phyloP scores from a whole-genome alignment of 2,113 vertebrate genomes.

The Pogonocichla stellata region DNA sequence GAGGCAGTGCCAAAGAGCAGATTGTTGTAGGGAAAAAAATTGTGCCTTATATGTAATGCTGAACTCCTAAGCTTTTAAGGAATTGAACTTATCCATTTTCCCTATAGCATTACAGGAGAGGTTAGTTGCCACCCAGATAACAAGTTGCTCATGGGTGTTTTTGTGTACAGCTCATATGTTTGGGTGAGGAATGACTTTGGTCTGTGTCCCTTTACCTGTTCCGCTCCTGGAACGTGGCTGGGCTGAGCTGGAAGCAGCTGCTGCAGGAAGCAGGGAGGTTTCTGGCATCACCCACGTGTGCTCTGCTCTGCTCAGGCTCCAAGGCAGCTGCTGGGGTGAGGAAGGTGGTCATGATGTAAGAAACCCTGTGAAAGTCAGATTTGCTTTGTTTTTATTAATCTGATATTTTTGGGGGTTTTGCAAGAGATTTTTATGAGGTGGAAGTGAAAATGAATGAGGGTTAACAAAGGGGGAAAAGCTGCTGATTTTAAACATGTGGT shows the following conservation, averaged over 20 bases:
- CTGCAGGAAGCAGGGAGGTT: not conserved
- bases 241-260: rapidly evolving
- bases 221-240: rapidly evolving
- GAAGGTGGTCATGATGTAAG: not conserved
- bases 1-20: constrained; percentile 74
- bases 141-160: not conserved
- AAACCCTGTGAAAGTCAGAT: not conserved
- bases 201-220: not conserved
- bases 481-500: not conserved
- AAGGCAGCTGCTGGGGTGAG: not conserved
- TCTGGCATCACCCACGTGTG: not conserved
- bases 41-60: constrained; percentile 60
- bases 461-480: not conserved
- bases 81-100: not conserved
- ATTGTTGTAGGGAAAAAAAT: constrained; percentile 68
- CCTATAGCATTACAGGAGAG: not conserved
- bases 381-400: not conserved
- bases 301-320: not conserved
- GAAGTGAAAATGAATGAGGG: not conserved
- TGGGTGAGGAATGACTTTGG: not conserved
- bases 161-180: not conserved
- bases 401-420: not conserved
- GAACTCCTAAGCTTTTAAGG: constrained; percentile 41
- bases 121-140: not conserved
- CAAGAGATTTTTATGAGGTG: not conserved